Percentiles rank a stretch among this genome's conserved stretches.
Conservation (phyloP, 2,113 vertebrate genomes). For the Calidris pygmaea region DNA sequence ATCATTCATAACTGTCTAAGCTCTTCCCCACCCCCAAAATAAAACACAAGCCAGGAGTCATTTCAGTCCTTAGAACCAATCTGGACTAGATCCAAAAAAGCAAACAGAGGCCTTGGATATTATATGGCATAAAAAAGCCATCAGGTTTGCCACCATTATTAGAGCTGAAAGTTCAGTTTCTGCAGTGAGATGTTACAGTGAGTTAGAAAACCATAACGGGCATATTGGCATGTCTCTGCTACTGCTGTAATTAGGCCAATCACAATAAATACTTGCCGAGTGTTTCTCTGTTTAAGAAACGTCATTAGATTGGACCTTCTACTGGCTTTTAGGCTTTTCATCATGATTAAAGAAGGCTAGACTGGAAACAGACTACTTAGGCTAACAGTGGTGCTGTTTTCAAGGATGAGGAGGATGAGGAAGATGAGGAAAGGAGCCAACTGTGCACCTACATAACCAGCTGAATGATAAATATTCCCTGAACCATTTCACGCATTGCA, state of each 20-base stretch:
- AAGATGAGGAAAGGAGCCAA: not conserved
- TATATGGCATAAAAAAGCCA: not conserved
- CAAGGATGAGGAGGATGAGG: not conserved
- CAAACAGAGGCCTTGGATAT: not conserved
- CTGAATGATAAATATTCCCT: not conserved
- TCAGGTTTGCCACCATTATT: not conserved
- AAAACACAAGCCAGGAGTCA: not conserved
- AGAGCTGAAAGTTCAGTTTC: not conserved
- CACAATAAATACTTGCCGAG: slow-evolving; percentile 34
- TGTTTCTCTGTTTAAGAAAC: not conserved
- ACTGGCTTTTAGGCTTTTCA: slow-evolving; percentile 33
- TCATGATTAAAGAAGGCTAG: slow-evolving; percentile 25
- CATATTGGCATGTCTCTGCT: not conserved
- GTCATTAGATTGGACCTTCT: not conserved
- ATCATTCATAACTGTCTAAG: not conserved
- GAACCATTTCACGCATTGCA: not conserved
- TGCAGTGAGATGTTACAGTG: not conserved
- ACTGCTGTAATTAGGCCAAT: slow-evolving; percentile 1
- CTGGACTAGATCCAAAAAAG: not conserved
- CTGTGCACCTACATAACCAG: slow-evolving; percentile 22
- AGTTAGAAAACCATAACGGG: not conserved
- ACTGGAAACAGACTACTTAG: not conserved
- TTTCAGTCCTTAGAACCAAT: not conserved
- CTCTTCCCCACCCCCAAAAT: not conserved
- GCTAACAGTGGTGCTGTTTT: not conserved